Base-by-base conservation (phyloP, 2,888 invertebrate genomes). In the Selenia dentaria region DNA sequence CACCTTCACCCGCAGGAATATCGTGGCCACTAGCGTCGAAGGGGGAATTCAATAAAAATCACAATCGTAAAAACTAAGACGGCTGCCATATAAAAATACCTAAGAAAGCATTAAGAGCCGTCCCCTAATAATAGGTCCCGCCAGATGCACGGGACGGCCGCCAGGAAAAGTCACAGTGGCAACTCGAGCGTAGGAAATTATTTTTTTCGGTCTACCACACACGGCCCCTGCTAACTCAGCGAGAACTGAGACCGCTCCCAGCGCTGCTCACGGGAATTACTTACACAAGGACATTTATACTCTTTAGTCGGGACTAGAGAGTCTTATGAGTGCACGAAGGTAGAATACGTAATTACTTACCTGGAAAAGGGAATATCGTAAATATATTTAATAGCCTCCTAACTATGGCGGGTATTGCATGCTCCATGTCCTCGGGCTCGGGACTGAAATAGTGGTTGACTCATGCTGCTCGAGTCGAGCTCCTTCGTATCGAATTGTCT, bases 161-260 rank as follows among this genome's bases (percentile, higher is more conserved):
- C 75, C 77, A 83, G 85, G 86, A 87, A 88, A 89, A 89, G 85
- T 89, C 87, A 85, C 86, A 78, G 79, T 74, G 84, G 79, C 74
- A 80, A 83, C 79, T 86, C 87, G 81, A 87, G 85, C 89, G 88
- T 74, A 68, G 79, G 80, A 86, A 89, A 87, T 90, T 80, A 86
- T 87, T 89, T 89, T 87, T 89, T 87, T 88, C 89, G 89, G 89
- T 89, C 89, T 88, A 72, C 85, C 89, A 83, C 86, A 90, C 89
- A 83, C 82, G 83, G 79, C 86, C 87, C 86, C 80, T 77, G 83
- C 87, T 74, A 75, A 81, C 81, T 87, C 85, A 79, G 83, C 88
- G 79, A 79, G 83, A 81, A 79, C 81, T 77, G 68, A 72, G 72
- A 70, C 67, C 68, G 72, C 25, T 14, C 14, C 34, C 33, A 24